Percentiles rank a stretch among this genome's conserved stretches.
These are phyloP conservation scores for Sphenopsis melanotis DNA, from an alignment of 2,797 vertebrate genomes.

Conservation along the genomic window DNA sequence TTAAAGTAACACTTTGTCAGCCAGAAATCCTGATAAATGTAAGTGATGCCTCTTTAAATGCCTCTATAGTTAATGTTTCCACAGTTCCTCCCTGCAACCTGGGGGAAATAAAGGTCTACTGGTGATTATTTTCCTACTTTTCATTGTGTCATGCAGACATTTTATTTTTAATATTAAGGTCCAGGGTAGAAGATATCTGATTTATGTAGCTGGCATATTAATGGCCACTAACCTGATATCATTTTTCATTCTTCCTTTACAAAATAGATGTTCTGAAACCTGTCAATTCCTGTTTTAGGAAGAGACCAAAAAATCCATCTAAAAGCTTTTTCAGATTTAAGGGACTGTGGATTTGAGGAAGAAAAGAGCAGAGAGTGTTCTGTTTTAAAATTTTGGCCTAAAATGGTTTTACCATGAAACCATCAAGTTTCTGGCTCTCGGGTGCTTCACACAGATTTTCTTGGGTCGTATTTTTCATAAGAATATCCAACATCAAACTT, in stretches of 20 bases:
- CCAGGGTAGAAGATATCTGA: slow-evolving; percentile 46
- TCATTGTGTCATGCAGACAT: slow-evolving; percentile 26
- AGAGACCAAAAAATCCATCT: slow-evolving; percentile 19
- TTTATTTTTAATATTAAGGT: slow-evolving; percentile 55
- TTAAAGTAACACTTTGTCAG: slow-evolving; percentile 68
- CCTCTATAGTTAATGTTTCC: slow-evolving; percentile 57
- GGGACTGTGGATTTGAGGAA: slow-evolving; percentile 1
- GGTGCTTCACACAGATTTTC: slow-evolving; percentile 7
- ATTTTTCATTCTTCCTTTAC: slow-evolving; percentile 62
- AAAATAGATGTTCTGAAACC: slow-evolving; percentile 45
- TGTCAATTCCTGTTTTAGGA: slow-evolving; percentile 50
- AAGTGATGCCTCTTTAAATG: slow-evolving; percentile 50
- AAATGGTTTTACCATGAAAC: background rate
- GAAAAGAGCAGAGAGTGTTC: background rate
- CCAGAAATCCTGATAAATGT: slow-evolving; percentile 65
- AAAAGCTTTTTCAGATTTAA: slow-evolving; percentile 24
- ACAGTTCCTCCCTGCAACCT: slow-evolving; percentile 1
- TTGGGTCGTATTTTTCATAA: slow-evolving; percentile 20
- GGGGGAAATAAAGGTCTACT: slow-evolving; percentile 37
- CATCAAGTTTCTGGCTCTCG: background rate
- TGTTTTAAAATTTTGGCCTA: background rate
- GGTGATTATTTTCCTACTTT: slow-evolving; percentile 65
- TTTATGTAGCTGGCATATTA: slow-evolving; percentile 70
- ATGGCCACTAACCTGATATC: slow-evolving; percentile 50
- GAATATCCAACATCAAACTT: slow-evolving; percentile 16